phyloP scores from a whole-genome alignment of 1,140 invertebrate genomes.

The Lamellibrachia luymesi region DNA sequence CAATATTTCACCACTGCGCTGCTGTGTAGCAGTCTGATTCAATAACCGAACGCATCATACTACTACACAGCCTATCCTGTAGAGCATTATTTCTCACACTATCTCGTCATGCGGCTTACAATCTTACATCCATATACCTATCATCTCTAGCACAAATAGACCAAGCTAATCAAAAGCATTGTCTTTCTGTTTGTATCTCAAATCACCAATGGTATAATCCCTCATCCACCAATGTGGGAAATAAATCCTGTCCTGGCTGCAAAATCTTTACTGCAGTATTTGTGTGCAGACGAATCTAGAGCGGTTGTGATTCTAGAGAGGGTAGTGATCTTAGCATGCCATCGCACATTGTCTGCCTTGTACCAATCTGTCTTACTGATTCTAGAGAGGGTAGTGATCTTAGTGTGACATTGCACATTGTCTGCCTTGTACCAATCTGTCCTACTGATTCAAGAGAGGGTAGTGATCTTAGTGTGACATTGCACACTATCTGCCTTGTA shows the following conservation, averaged over 20 bases:
- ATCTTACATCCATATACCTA: background rate
- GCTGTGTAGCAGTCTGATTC: background rate
- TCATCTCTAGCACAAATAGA: background rate
- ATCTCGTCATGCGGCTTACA: background rate
- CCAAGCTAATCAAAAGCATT: background rate
- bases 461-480: background rate
- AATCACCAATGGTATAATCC: background rate
- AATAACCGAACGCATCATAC: background rate
- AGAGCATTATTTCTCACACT: background rate
- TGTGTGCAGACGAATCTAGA: too few relatives aligned
- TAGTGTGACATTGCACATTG: background rate
- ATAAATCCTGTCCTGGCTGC: too few relatives aligned
- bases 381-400: background rate
- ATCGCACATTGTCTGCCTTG: too few relatives aligned
- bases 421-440: too few relatives aligned
- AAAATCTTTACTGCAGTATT: too few relatives aligned
- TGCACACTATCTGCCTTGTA: too few relatives aligned
- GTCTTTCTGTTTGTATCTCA: background rate
- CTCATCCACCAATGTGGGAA: background rate
- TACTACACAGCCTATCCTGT: background rate
- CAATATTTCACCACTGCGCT: background rate
- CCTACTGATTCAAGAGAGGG: background rate
- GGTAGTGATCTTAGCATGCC: too few relatives aligned
- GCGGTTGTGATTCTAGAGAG: too few relatives aligned
- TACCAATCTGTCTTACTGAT: too few relatives aligned